Conservation (phyloP, 2,888 invertebrate genomes). For the Sisyra terminalis region DNA sequence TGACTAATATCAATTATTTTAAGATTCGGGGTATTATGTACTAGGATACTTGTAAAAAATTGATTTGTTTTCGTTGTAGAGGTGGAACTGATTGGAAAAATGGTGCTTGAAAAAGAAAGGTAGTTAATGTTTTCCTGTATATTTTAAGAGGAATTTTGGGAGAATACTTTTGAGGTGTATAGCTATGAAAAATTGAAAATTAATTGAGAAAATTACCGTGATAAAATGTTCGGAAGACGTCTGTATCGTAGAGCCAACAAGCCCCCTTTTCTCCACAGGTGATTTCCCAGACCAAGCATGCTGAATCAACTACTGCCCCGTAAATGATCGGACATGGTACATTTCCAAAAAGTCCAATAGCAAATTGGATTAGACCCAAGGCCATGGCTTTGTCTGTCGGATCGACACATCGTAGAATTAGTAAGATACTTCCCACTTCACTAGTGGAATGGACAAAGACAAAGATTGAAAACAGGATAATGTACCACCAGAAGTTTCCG, state of each 20-base stretch:
- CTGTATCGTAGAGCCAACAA: slow-evolving; percentile 76
- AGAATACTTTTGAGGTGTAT: not conserved
- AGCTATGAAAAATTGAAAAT: not conserved
- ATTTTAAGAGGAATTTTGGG: too few species aligned
- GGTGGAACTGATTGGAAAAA: too few species aligned
- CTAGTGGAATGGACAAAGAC: slow-evolving; percentile 87
- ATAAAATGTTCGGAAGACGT: slow-evolving; percentile 68
- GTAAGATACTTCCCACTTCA: slow-evolving; percentile 79
- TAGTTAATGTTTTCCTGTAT: too few species aligned
- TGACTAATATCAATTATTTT: too few species aligned
- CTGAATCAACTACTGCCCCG: slow-evolving; percentile 82
- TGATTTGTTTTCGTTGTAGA: too few species aligned
- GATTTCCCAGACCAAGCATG: slow-evolving; percentile 74
- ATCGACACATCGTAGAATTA: slow-evolving; percentile 81
- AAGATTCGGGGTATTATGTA: too few species aligned
- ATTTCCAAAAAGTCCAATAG: slow-evolving; percentile 84
- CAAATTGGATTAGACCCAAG: slow-evolving; percentile 82
- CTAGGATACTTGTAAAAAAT: too few species aligned
- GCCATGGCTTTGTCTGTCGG: slow-evolving; percentile 91
- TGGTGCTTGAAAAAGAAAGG: too few species aligned
- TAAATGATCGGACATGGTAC: slow-evolving; percentile 92
- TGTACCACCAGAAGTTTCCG: slow-evolving; percentile 63
- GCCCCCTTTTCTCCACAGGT: slow-evolving; percentile 69
- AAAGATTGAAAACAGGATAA: slow-evolving; percentile 66
- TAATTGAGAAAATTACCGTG: too few species aligned